A percentile compares a stretch with the other conserved stretches of the same genome.
Conservation (phyloP, 2,113 vertebrate genomes). For the Furnarius figulus region DNA sequence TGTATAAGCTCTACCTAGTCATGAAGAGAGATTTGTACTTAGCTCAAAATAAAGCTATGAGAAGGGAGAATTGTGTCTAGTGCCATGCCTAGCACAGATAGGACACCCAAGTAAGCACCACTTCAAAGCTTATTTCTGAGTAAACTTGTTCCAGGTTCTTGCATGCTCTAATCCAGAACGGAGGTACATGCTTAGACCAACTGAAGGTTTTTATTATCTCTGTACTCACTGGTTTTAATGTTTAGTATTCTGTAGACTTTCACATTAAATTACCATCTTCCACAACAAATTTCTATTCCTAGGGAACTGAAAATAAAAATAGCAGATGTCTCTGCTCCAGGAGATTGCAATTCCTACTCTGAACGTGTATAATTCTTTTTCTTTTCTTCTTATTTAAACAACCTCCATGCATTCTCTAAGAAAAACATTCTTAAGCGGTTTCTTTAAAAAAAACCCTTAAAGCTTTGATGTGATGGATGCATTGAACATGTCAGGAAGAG, state of each 20-base stretch:
- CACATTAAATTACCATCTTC: not conserved
- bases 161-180: not conserved
- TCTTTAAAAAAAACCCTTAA: slow-evolving; percentile 9
- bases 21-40: not conserved
- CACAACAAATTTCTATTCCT: not conserved
- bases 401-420: slow-evolving; percentile 40
- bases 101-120: not conserved
- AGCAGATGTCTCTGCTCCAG: slow-evolving; percentile 51
- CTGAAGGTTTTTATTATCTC: not conserved
- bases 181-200: not conserved
- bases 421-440: slow-evolving; percentile 60
- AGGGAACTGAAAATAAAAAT: slow-evolving; percentile 13
- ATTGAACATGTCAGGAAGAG: slow-evolving; percentile 72
- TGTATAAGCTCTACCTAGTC: not conserved
- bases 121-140: not conserved
- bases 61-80: not conserved
- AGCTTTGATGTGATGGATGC: slow-evolving; percentile 73
- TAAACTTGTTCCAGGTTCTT: not conserved
- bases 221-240: not conserved
- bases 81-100: not conserved
- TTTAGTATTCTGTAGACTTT: not conserved
- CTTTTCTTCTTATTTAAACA: slow-evolving; percentile 46
- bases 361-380: slow-evolving; percentile 21
- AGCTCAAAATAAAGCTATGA: not conserved
- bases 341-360: slow-evolving; percentile 41